phyloP scores from a whole-genome alignment of 92 coral and sea anemone species.

The Epizoanthus fatuus region DNA sequence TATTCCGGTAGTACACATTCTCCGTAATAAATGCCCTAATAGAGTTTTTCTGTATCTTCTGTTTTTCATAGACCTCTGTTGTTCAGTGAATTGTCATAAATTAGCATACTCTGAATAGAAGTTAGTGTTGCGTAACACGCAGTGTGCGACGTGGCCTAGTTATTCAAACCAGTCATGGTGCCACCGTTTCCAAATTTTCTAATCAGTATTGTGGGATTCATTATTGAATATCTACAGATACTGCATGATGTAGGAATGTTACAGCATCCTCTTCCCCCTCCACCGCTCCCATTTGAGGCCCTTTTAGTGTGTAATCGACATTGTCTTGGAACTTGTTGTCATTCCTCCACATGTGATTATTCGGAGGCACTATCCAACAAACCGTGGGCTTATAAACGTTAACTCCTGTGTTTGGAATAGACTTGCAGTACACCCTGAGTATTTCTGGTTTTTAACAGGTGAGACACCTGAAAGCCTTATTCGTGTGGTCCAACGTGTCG shows the following conservation, averaged over 20 bases:
- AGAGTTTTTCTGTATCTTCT: conserved; percentile 16
- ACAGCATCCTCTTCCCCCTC: background rate
- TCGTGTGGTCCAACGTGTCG: no score
- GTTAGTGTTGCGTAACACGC: background rate
- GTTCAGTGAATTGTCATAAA: background rate
- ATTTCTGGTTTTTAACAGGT: conserved; percentile 36
- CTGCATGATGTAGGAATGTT: background rate
- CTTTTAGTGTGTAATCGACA: background rate
- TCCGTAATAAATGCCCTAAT: no score
- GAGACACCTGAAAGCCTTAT: conserved; percentile 30
- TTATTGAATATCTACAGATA: background rate
- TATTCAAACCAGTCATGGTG: background rate
- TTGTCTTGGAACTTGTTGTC: background rate
- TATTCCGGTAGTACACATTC: no score
- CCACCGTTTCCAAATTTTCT: background rate
- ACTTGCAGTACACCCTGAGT: background rate
- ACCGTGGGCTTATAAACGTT: background rate
- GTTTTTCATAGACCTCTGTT: background rate
- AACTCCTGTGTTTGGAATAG: conserved; percentile 18
- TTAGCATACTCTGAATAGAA: background rate
- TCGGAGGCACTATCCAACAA: conserved; percentile 1
- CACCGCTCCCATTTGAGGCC: background rate
- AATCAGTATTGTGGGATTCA: background rate
- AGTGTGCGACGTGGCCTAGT: background rate
- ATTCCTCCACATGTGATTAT: background rate